Evolutionary conservation across 2,888 invertebrate genomes (phyloP).

Genomic region (Archaeoteleia sp.): DNA sequence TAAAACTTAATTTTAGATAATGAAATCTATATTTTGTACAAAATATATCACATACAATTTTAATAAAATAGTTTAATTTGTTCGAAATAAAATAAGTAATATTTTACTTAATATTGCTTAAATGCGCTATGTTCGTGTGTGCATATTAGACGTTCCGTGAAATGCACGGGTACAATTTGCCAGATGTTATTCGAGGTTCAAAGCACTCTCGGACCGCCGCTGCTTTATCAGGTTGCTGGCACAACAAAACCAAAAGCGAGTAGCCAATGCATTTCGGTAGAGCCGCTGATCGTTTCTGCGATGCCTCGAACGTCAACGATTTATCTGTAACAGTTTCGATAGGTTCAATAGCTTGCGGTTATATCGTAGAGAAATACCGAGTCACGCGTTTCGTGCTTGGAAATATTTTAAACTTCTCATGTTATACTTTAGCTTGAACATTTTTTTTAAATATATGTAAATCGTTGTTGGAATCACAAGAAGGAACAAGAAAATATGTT

Average conservation of each 20-base stretch:
- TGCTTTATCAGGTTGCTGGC: slow-evolving; percentile 33
- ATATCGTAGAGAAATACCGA: slow-evolving; percentile 24
- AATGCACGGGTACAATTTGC: slow-evolving; percentile 43
- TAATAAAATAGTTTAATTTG: too few species aligned
- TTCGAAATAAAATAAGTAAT: too few species aligned
- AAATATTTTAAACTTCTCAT: slow-evolving; percentile 15
- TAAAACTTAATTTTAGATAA: too few species aligned
- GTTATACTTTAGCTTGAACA: too few species aligned
- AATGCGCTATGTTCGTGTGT: slow-evolving; percentile 22
- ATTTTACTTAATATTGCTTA: too few species aligned
- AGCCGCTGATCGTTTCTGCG: slow-evolving; percentile 30
- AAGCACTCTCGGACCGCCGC: slow-evolving; percentile 38
- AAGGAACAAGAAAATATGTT: too few species aligned
- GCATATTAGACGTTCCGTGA: slow-evolving; percentile 25
- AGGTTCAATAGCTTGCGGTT: slow-evolving; percentile 27
- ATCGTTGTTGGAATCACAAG: neutral
- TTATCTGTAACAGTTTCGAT: slow-evolving; percentile 42
- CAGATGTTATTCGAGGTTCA: slow-evolving; percentile 36
- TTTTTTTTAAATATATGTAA: neutral
- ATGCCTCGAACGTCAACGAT: slow-evolving; percentile 35
- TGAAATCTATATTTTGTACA: too few species aligned
- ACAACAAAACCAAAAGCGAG: slow-evolving; percentile 36
- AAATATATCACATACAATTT: too few species aligned
- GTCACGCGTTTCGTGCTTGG: slow-evolving; percentile 33
- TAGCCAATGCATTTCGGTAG: slow-evolving; percentile 45